Base-by-base conservation (phyloP, 2,797 vertebrate species). In the Picus viridis region DNA sequence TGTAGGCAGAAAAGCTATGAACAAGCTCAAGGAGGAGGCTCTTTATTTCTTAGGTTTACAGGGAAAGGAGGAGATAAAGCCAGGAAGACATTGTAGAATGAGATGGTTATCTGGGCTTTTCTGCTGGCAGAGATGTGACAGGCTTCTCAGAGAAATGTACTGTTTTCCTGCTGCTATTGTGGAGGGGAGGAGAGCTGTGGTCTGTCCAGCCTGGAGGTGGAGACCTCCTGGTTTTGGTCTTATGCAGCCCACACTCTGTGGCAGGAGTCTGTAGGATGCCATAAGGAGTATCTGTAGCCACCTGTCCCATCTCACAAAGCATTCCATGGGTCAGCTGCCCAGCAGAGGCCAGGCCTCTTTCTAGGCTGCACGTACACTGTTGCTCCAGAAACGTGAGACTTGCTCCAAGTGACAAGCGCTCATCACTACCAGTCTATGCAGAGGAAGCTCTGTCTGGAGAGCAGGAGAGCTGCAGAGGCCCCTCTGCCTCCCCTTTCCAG, bases 381-480 rank as follows among this genome's bases (percentile, higher is more conserved):
- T 83, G 91, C 88, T 91, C 81, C 63, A 78, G 88, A 85, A 86
- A 75, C 4, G 2, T 41, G 64, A 92, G 92, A 83, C 92, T 84
- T 69, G 93, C 78, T 94, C 82, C 24, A 39, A 82, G 93, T 62
- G 54, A 68, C 1, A 45, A 91, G 91, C 24, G n/a, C 95, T 96
- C 80, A 86, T 96, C 90, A 89, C 89, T 95, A 96, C 95, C 97
- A 94, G 94, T 96, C 97, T 97, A 97, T 97, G 97, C 97, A 97
- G 97, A 97, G 97, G 95, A 96, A 94, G 96, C 97, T 96, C 96
- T 96, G 96, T 88, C 92, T 77, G 71, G 96, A 79, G 94, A 71
- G 90, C 83, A 91, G 88, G 88, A 63, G 89, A 65, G 88, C 81
- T 92, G 95, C 75, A 43, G 97, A 90, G 95, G 83, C 30, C 22